Percentiles rank a stretch among this genome's conserved stretches.
Conservation (phyloP, 2,797 vertebrate species). For the Chaetophractus vellerosus region DNA sequence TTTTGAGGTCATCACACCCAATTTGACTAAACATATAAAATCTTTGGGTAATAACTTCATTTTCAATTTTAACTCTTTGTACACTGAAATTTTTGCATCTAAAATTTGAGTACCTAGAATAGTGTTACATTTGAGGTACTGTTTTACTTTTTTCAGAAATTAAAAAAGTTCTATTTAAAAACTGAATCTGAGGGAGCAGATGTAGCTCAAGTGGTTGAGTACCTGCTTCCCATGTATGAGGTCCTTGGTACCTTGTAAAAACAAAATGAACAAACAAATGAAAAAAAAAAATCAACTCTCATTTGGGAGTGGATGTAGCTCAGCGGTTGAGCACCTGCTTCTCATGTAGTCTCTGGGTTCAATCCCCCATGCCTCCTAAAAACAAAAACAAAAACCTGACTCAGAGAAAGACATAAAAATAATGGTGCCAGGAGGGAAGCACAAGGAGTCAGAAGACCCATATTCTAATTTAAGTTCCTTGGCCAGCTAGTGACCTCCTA, state of each 20-base stretch:
- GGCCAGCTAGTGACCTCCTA: background rate
- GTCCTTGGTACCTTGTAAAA: too few relatives aligned
- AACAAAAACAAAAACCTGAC: background rate
- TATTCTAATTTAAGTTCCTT: background rate
- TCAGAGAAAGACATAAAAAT: background rate
- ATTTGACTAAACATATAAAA: background rate
- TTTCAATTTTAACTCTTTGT: background rate
- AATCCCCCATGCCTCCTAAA: too few relatives aligned
- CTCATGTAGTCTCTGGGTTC: too few relatives aligned
- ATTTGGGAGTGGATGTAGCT: too few relatives aligned
- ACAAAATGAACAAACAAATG: too few relatives aligned
- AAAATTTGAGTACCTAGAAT: slow-evolving; percentile 7
- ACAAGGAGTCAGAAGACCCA: background rate
- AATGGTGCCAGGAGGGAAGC: background rate
- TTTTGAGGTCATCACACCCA: background rate
- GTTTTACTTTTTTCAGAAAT: background rate
- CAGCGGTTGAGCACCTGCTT: too few relatives aligned
- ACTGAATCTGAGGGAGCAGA: background rate
- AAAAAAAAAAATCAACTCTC: too few relatives aligned
- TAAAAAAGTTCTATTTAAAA: slow-evolving; percentile 19
- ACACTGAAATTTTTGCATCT: background rate
- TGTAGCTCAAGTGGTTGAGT: too few relatives aligned
- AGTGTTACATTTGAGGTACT: background rate
- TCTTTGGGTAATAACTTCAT: background rate
- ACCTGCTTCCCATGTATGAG: too few relatives aligned